Evolutionary conservation across 2,113 vertebrate species (phyloP).

Genomic region (Platysteira castanea): DNA sequence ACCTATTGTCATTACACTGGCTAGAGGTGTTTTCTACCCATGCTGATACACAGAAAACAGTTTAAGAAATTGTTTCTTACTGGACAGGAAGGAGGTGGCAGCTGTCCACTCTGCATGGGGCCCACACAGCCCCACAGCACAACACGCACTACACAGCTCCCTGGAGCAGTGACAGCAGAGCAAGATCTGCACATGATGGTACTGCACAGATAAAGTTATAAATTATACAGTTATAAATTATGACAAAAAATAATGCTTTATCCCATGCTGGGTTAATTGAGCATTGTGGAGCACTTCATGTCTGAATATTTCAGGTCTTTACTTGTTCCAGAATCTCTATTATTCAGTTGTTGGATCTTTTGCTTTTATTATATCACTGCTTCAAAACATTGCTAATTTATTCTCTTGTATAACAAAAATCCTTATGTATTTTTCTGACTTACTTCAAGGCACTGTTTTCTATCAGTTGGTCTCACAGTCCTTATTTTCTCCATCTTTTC

Average conservation of each 20-base stretch:
- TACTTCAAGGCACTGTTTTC: slow-evolving; percentile 24
- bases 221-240: background rate
- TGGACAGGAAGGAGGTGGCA: background rate
- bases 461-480: background rate
- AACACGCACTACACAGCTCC: accelerated
- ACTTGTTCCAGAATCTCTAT: background rate
- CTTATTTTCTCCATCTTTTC: slow-evolving; percentile 24
- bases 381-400: slow-evolving; percentile 43
- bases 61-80: background rate
- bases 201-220: background rate
- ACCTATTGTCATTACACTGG: background rate
- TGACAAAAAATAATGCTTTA: background rate
- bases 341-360: background rate
- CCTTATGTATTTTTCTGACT: slow-evolving; percentile 3
- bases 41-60: background rate
- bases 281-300: background rate
- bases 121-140: background rate
- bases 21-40: background rate
- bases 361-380: background rate
- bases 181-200: background rate
- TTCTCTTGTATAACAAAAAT: slow-evolving; percentile 20
- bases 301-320: background rate
- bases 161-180: background rate
- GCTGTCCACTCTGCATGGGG: background rate
- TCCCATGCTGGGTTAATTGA: background rate